These are phyloP conservation scores for Hipparchia semele DNA, from an alignment of 2,888 invertebrate genomes.

Conservation along the genomic window DNA sequence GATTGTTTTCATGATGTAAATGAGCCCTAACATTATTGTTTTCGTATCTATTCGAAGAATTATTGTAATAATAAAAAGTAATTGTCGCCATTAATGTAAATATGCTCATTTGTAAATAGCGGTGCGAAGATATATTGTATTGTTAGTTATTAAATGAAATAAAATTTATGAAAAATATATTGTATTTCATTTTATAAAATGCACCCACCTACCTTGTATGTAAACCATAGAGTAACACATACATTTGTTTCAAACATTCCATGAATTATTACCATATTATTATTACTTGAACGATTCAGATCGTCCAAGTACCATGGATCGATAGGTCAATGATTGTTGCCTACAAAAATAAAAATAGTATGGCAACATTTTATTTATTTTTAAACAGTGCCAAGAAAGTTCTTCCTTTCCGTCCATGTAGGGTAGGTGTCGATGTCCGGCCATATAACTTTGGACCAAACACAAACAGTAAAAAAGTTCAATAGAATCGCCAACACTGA, in stretches of 20 bases:
- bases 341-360: too few species aligned
- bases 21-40: background rate
- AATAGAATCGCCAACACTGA: conserved; percentile 52
- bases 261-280: too few species aligned
- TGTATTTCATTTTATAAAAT: conserved; percentile 25
- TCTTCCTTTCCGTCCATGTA: conserved; percentile 48
- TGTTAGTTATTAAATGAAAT: conserved; percentile 38
- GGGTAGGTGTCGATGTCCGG: conserved; percentile 54
- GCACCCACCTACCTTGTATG: too few species aligned
- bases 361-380: conserved; percentile 35
- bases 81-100: conserved; percentile 29
- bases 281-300: too few species aligned
- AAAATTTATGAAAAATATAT: conserved; percentile 17
- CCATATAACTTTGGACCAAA: conserved; percentile 69
- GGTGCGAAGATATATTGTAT: conserved; percentile 36
- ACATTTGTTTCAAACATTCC: too few species aligned
- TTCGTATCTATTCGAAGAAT: too few species aligned
- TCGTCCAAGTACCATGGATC: too few species aligned
- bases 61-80: too few species aligned
- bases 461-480: conserved; percentile 59
- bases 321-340: too few species aligned
- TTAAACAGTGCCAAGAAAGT: background rate
- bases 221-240: too few species aligned
- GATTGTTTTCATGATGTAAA: background rate
- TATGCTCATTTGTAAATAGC: conserved; percentile 41